A percentile compares a stretch with the other conserved stretches of the same genome.
These are phyloP conservation scores for Polydrusus cervinus DNA, from an alignment of 2,888 invertebrate species.

Conservation along the genomic window DNA sequence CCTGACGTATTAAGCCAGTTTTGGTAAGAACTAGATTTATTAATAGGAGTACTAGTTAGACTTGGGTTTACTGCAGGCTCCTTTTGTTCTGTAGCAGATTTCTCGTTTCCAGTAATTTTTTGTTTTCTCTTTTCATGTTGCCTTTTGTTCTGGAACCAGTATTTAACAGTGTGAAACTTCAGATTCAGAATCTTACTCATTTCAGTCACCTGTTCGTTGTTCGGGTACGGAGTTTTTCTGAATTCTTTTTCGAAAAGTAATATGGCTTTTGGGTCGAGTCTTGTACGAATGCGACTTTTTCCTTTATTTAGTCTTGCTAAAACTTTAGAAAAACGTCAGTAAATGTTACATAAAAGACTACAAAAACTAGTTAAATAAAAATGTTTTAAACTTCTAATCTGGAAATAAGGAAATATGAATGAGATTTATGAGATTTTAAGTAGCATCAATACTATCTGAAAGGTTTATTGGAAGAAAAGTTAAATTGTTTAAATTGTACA, in stretches of 20 bases:
- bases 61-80: not conserved
- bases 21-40: not conserved
- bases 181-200: not conserved
- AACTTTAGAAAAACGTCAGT: constrained; percentile 7
- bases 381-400: not conserved
- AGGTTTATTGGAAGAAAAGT: no score
- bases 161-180: constrained; percentile 17
- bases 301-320: constrained; percentile 15
- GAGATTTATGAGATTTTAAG: no score
- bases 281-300: constrained; percentile 6
- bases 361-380: not conserved
- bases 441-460: no score
- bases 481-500: no score
- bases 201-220: constrained; percentile 2
- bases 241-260: constrained; percentile 16
- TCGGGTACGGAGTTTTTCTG: constrained; percentile 5
- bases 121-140: constrained; percentile 6
- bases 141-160: constrained; percentile 19
- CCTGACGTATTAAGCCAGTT: not conserved
- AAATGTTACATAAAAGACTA: not conserved
- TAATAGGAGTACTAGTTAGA: not conserved
- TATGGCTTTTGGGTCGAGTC: constrained; percentile 3
- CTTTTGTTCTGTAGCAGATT: not conserved
- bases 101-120: not conserved
- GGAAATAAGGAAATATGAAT: not conserved